These are phyloP conservation scores for Drosophila meridionalis DNA, from an alignment of 2,888 invertebrate species.

Conservation along the genomic window DNA sequence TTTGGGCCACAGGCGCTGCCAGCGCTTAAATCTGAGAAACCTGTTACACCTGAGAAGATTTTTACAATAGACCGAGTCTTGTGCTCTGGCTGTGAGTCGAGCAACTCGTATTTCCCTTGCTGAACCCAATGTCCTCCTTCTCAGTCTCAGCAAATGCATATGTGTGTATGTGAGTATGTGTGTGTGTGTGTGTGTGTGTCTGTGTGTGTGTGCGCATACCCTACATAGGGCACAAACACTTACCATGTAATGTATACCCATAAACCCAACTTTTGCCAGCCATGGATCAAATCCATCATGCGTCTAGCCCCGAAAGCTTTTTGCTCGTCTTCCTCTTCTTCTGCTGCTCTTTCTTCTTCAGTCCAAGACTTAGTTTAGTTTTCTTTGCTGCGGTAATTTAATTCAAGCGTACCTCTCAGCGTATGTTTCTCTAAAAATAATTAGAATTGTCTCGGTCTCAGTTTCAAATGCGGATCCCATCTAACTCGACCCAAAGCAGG, in stretches of 20 bases:
- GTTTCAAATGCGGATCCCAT: conserved; percentile 59
- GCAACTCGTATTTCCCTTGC: conserved; percentile 64
- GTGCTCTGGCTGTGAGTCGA: conserved; percentile 45
- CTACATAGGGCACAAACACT: background rate
- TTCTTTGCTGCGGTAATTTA: conserved; percentile 70
- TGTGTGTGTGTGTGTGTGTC: background rate
- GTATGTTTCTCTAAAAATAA: conserved; percentile 63
- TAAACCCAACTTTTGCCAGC: conserved; percentile 38
- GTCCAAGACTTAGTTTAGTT: conserved; percentile 10
- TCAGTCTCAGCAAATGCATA: background rate
- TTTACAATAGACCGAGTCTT: conserved; percentile 79
- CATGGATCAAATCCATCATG: conserved; percentile 46
- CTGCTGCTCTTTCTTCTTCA: conserved; percentile 26
- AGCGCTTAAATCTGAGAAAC: conserved; percentile 83
- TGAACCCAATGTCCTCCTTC: conserved; percentile 1
- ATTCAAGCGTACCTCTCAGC: conserved; percentile 72
- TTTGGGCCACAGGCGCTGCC: conserved; percentile 46
- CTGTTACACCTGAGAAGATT: conserved; percentile 84
- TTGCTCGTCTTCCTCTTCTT: conserved; percentile 60
- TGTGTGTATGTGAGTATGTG: background rate
- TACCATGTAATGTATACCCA: conserved; percentile 55
- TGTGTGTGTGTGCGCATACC: background rate
- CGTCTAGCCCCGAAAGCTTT: conserved; percentile 45
- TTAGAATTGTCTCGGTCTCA: conserved; percentile 76
- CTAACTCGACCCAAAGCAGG: conserved; percentile 57